Base-by-base conservation (phyloP, 2,888 invertebrate species). In the Micoletzkya japonica region DNA sequence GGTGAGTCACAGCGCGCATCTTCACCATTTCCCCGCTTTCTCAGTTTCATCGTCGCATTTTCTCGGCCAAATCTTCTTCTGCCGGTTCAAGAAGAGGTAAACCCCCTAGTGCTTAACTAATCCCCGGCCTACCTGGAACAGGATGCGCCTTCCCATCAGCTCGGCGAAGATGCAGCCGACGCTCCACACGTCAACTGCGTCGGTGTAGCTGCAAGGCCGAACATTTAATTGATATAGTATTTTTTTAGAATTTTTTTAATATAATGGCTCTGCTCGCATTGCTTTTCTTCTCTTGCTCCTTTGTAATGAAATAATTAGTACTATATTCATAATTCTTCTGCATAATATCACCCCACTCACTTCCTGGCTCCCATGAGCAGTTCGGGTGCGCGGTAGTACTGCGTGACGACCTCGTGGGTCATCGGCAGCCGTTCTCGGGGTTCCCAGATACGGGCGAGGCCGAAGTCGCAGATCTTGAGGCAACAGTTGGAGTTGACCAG, bases 321-420 rank as follows among this genome's bases (percentile, higher is more conserved):
- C 44, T 14, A 44, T 14, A 10, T 44, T 44, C 20, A 10, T 44
- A 44, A 20, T 20, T 44, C 44, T 20, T 20, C 10, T 44, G 10
- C 10, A 44, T 44, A 44, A 44, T 44, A 14, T 20, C 57, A 57
- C 28, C n/a, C 28, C 4, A 69, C 70, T 52, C 49, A 80, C 78
- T 79, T 75, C 82, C 93, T 91, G 37, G 97, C 95, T 37, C 98
- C 98, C 96, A 98, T 97, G 73, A 98, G 89, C 83, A 98, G 94
- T 89, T 98, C 98, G 0, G 98, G 98, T 30, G 97, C 95, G 77
- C 98, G 91, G 89, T 98, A 98, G 89, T 98, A 98, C 89, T 98
- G 98, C 78, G 98, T 98, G 74, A 98, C 98, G 75, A 98, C 98
- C 88, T 98, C 98, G 88, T 97, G 97, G 44, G 98, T 98, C 97